Evolutionary conservation across 2,888 invertebrate species (phyloP), one percentile per base, ranked within the genome.

Genomic region (Rhyacophila evoluta): DNA sequence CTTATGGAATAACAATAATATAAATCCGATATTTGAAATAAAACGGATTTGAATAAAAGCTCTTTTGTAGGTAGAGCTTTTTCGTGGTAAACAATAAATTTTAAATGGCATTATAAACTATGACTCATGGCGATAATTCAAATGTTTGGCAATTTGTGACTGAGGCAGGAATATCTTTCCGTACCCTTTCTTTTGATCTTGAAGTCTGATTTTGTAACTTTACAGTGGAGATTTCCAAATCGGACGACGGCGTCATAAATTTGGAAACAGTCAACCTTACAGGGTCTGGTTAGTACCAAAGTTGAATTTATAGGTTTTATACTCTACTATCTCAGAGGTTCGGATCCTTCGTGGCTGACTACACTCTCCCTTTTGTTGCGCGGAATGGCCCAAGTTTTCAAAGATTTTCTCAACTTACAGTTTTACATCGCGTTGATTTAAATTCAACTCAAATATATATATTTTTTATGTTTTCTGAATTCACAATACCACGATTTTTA

Each of bases 261-360:
- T 76, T 71, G 41, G 37, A 67, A 36, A 33, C 71, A 76, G 72
- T 72, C 67, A 70, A 75, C 70, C 37, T 75, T 39, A 69, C 38
- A 12, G 55, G 72, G 72, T 33, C 72, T 72, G 67, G 71, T 72
- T 41, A 12, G 55, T 72, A 72, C 67, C 72, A 33, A 33, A 37
- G 41, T 55, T 67, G 67, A 72, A 67, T 76, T 55, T 72, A 76
- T 76, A 72, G 71, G 55, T 76, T 76, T 76, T 76, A 72, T 67
- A 72, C 67, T 72, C 37, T 19, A 19, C 55, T 55, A 55, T 55
- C 55, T 55, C 55, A 6, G 15, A 25, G 55, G 55, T 19, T 55
- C 19, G 15, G 55, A 55, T 15, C 3, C 55, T 55, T 55, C 55
- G 55, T 55, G 55, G 55, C 55, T 55, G 55, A 55, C 55, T 55